Conservation (phyloP, 2,797 vertebrate species). For the Carcharodon carcharias region DNA sequence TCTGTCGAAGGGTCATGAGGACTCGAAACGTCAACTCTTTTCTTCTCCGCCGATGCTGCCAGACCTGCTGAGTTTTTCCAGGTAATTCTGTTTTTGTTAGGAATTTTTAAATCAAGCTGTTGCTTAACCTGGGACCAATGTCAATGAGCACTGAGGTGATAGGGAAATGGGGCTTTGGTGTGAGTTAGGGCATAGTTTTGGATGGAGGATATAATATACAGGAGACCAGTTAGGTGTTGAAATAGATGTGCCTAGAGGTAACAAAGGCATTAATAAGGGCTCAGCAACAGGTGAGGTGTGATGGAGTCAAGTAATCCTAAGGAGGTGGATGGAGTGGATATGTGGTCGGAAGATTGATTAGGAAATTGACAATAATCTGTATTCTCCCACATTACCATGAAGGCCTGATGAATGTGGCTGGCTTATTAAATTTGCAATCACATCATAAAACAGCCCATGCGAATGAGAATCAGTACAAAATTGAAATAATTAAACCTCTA, state of each 20-base stretch:
- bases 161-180: neutral
- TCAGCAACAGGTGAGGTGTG: neutral
- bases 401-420: no score
- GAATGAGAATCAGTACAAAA: neutral
- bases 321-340: neutral
- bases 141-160: neutral
- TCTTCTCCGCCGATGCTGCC: no score
- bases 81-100: no score
- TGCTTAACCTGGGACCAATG: neutral
- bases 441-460: neutral
- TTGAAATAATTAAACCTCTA: neutral
- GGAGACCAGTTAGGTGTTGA: neutral
- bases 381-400: neutral
- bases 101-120: neutral
- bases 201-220: neutral
- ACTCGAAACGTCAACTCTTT: no score
- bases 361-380: neutral
- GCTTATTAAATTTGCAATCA: neutral
- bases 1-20: no score
- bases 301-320: neutral
- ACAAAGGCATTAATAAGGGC: neutral
- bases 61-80: no score
- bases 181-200: neutral
- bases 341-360: neutral
- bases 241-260: neutral